Evolutionary conservation across 2,888 invertebrate genomes (phyloP), one percentile per base, ranked within the genome.

Genomic region (Gnatocerus cornutus): DNA sequence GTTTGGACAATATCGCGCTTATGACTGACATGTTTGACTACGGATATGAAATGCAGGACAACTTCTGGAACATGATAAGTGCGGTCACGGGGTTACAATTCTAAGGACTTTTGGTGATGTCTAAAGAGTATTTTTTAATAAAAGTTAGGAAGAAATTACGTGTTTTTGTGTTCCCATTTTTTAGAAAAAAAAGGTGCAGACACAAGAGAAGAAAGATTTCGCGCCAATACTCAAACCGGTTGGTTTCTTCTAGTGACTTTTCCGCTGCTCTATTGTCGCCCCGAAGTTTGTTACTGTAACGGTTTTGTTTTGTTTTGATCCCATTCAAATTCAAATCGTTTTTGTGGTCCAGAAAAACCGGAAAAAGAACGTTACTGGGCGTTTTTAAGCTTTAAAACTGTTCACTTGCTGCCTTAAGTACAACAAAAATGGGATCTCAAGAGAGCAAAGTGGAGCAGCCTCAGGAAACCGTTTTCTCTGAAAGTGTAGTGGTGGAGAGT

Each of bases 401-500:
- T 21, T 4, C 4, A 21, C 21, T 1, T 4, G 21, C 4, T 21
- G 21, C 21, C 4, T 4, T 21, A 13, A 13, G 1, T 3, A 14
- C 4, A 10, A 13, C n/a, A 45, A 13, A 0, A 43, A 80, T 80
- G 80, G 80, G 80, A 33, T 55, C 71, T 30, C 71, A 63, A 39
- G 73, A 66, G 39, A 80, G 79, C 61, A 80, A 79, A 29, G 68
- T 73, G 39, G 59, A 71, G 14, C 8, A 14, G 8, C 6, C 8
- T 0, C 30, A 56, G 39, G 50, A 50, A 33, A 14, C 13, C 14
- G 4, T 37, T 5, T 13, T 16, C 13, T 30, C 12, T 5, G 74
- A 75, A 16, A 48, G 21, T 21, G 21, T 21, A 21, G 21, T 21
- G 21, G 21, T 21, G 21, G 21, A 21, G 4, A 21, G 68, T 7